Conservation (phyloP, 2,113 vertebrate genomes). For the Megaceryle maxima region DNA sequence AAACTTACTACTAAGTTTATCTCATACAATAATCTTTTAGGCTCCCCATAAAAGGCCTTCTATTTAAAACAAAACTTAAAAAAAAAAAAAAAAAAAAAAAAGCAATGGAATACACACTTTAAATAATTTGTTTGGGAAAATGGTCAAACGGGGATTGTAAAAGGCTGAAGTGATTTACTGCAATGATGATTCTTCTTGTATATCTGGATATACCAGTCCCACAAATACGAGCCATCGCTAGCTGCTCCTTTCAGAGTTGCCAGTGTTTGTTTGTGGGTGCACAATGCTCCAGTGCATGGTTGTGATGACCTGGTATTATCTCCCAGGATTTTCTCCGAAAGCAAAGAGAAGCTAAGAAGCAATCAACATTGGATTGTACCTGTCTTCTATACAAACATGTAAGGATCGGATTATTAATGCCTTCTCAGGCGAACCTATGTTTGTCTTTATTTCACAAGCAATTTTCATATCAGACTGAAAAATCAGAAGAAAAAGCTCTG, state of each 20-base stretch:
- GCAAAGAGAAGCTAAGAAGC: constrained; percentile 67
- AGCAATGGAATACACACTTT: background rate
- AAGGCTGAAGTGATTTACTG: background rate
- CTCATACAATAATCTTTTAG: background rate
- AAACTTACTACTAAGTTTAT: constrained; percentile 23
- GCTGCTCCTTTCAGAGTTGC: background rate
- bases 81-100: background rate
- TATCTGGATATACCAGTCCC: background rate
- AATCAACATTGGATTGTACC: constrained; percentile 73
- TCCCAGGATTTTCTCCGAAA: constrained; percentile 65
- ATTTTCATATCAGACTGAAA: constrained; percentile 66
- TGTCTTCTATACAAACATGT: constrained; percentile 74
- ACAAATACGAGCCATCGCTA: background rate
- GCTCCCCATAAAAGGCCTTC: background rate
- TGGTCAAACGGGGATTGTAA: background rate
- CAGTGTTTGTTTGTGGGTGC: background rate
- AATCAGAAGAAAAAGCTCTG: constrained; percentile 40
- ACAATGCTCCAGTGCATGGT: background rate
- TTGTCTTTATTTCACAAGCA: constrained; percentile 77
- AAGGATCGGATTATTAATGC: constrained; percentile 77
- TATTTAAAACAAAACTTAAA: background rate
- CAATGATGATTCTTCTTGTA: background rate
- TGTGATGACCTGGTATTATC: constrained; percentile 29
- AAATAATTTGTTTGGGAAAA: constrained; percentile 27
- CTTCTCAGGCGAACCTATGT: constrained; percentile 59